A percentile compares a stretch with the other conserved stretches of the same genome.
Conservation (phyloP, 2,113 vertebrate genomes). For the Psilopogon haemacephalus region DNA sequence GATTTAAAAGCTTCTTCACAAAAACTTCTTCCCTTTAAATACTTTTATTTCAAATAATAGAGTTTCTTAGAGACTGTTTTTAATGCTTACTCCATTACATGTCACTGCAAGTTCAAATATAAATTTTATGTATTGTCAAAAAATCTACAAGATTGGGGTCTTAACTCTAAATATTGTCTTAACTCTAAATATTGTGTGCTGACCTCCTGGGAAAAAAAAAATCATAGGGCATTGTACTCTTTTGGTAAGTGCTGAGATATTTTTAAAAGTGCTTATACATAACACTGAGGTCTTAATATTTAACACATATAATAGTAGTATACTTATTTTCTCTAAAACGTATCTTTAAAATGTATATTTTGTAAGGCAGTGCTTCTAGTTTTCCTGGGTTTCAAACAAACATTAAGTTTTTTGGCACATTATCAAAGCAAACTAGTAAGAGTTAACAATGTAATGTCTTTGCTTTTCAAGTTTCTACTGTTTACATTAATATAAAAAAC, state of each 20-base stretch:
- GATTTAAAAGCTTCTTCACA: neutral
- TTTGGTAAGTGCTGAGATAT: neutral
- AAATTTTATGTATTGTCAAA: neutral
- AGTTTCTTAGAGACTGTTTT: neutral
- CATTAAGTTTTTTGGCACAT: neutral
- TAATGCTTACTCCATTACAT: neutral
- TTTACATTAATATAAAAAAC: neutral
- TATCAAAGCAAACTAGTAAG: neutral
- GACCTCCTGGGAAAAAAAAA: neutral
- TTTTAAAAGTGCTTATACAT: neutral
- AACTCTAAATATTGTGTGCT: neutral
- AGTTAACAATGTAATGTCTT: neutral
- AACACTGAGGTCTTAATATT: neutral
- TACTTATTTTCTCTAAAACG: fast-evolving
- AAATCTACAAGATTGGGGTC: neutral
- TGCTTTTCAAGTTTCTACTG: neutral
- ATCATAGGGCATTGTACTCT: no score
- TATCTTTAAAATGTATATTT: neutral
- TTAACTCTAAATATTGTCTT: neutral
- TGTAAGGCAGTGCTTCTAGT: neutral
- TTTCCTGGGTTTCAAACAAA: neutral
- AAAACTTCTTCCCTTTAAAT: neutral
- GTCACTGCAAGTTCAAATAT: neutral
- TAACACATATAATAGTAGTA: neutral
- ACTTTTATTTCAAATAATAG: neutral